These are phyloP conservation scores for Cerastis leucographa DNA, from an alignment of 2,888 invertebrate species.

Conservation along the genomic window DNA sequence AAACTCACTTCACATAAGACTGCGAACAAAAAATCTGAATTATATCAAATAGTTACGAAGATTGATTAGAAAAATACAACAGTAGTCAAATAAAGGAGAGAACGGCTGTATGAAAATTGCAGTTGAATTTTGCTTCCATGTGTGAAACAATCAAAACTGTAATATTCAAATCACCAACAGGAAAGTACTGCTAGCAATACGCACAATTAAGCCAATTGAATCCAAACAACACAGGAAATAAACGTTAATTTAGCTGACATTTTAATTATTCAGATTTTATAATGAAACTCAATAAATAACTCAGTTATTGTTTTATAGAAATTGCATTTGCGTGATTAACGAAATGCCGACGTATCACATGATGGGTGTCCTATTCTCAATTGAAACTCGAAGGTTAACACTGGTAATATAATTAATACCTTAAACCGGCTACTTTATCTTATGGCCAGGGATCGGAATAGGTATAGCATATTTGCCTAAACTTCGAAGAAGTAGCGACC, in stretches of 20 bases:
- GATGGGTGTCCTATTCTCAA: neutral
- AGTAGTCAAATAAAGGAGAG: neutral
- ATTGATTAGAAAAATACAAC: neutral
- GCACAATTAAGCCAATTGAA: conserved; percentile 33
- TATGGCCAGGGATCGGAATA: too few relatives aligned
- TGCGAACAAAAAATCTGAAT: neutral
- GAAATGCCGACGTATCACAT: neutral
- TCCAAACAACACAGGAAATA: conserved; percentile 31
- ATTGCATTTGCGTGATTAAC: conserved; percentile 10
- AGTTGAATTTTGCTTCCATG: neutral
- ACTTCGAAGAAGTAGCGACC: too few relatives aligned
- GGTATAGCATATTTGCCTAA: too few relatives aligned
- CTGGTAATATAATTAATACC: neutral
- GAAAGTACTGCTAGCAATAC: conserved; percentile 2
- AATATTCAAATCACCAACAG: conserved; percentile 11
- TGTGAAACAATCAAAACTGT: neutral
- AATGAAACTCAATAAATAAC: conserved; percentile 23
- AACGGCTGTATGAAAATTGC: neutral
- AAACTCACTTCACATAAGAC: too few relatives aligned
- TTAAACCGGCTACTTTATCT: too few relatives aligned
- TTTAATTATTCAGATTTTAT: conserved; percentile 27
- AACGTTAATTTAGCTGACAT: conserved; percentile 31
- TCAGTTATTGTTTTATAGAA: conserved; percentile 15
- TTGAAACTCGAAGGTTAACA: neutral
- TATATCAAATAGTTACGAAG: too few relatives aligned